These are phyloP conservation scores for Promerops cafer DNA, from an alignment of 2,113 vertebrate genomes.

Conservation along the genomic window DNA sequence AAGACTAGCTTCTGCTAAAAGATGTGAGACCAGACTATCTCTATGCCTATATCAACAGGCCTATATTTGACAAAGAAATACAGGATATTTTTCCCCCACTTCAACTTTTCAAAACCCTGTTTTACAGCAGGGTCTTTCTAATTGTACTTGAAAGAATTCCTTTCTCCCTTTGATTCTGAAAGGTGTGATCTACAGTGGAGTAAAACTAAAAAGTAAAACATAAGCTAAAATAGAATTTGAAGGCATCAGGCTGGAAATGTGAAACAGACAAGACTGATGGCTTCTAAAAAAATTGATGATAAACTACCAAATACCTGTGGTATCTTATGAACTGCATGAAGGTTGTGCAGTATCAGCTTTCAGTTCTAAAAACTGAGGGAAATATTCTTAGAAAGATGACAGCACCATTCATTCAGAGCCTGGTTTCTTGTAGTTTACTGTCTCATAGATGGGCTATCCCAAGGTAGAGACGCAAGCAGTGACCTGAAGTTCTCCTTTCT, in stretches of 20 bases:
- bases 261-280: neutral
- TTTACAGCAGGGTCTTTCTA: neutral
- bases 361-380: neutral
- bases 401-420: neutral
- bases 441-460: neutral
- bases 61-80: neutral
- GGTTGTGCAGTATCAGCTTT: neutral
- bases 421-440: neutral
- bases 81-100: neutral
- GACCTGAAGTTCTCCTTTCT: neutral
- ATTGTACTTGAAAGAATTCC: neutral
- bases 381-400: neutral
- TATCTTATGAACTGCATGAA: neutral
- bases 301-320: neutral
- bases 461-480: neutral
- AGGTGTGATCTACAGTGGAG: neutral
- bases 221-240: neutral
- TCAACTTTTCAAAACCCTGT: neutral
- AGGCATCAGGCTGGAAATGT: neutral
- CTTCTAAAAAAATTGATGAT: neutral
- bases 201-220: neutral
- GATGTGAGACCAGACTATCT: neutral
- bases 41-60: neutral
- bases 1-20: neutral
- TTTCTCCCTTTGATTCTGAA: neutral